Evolutionary conservation across 2,797 vertebrate genomes (phyloP), one percentile per base, ranked within the genome.

Genomic region (Macrochelys suwanniensis): DNA sequence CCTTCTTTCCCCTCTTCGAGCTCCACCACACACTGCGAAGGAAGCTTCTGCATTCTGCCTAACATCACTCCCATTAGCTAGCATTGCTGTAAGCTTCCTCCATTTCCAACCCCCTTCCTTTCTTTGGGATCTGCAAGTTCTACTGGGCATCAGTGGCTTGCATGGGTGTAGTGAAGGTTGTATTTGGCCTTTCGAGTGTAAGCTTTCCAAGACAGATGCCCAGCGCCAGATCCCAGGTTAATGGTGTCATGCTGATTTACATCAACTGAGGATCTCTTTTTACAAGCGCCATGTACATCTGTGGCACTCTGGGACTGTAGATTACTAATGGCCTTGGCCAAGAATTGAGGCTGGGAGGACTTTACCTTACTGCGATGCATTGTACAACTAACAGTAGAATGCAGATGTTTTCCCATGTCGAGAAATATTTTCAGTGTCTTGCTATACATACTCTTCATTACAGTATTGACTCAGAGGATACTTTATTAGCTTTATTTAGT

Each of bases 71-170:
- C 31, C 31, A 33, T 33, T 7, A 33, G 13, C 13, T 33, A 61
- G 33, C 31, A 6, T 28, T 61, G 59, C 31, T 33, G 13, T 9
- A 4, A 54, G 5, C 65, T 82, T 56, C 59, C 50, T 10, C 47
- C 83, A 25, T 23, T 10, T 25, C 26, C 16, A 87, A 23, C 21
- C 28, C 8, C 45, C 26, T 77, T 54, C 17, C 3, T 87, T 4
- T 25, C 51, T 3, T 51, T 74, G 8, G 0, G 0, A 6, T 84
- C 42, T 78, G 25, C 25, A 37, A 4, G 47, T 47, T 45, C 78
- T 88, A 1, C 9, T 49, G 37, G 26, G 56, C 57, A 4, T 88
- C 10, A 5, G 0, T 47, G 81, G 57, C 21, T 79, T 92, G 74
- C 51, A 33, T 4, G 2, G 76, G 37, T 25, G 4, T 16, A 3